Percentiles rank a stretch among this genome's conserved stretches.
Conservation (phyloP, 2,888 invertebrate species). For the Oscheius sp. region DNA sequence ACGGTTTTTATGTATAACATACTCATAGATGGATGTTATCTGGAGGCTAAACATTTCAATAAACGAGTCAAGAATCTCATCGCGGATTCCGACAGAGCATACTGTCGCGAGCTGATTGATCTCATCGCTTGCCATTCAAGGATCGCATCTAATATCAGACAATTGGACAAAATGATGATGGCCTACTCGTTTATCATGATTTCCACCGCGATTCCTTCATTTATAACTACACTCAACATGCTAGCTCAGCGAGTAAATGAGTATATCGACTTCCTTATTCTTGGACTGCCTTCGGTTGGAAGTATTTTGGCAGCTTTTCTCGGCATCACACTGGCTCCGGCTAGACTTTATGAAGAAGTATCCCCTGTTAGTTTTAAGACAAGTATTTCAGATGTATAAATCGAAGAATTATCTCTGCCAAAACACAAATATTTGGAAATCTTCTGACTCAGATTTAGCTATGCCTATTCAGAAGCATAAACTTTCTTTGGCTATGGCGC, state of each 20-base stretch:
- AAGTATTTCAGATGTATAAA: slow-evolving; percentile 18
- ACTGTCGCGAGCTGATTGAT: not conserved
- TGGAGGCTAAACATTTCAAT: slow-evolving; percentile 28
- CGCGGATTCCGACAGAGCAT: not conserved
- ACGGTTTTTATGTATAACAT: slow-evolving; percentile 26
- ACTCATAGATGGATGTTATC: slow-evolving; percentile 18
- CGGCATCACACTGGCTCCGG: slow-evolving; percentile 48
- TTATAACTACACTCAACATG: slow-evolving; percentile 23
- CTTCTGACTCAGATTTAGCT: slow-evolving; percentile 47
- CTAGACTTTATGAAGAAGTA: slow-evolving; percentile 64
- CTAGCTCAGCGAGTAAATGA: slow-evolving; percentile 27
- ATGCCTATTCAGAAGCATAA: slow-evolving; percentile 51
- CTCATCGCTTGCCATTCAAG: slow-evolving; percentile 8
- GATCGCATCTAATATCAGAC: not conserved
- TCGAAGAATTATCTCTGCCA: slow-evolving; percentile 50
- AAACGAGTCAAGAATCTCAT: slow-evolving; percentile 4
- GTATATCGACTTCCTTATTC: slow-evolving; percentile 17
- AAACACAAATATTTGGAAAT: slow-evolving; percentile 51
- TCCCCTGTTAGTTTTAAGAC: not conserved
- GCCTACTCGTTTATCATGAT: slow-evolving; percentile 29
- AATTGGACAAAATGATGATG: slow-evolving; percentile 6
- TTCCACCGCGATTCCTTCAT: slow-evolving; percentile 25
- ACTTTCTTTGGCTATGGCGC: slow-evolving; percentile 43
- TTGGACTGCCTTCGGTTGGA: slow-evolving; percentile 19
- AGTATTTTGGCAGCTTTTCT: slow-evolving; percentile 34